phyloP scores from a whole-genome alignment of 2,797 vertebrate species.

The Notolabrus celidotus region DNA sequence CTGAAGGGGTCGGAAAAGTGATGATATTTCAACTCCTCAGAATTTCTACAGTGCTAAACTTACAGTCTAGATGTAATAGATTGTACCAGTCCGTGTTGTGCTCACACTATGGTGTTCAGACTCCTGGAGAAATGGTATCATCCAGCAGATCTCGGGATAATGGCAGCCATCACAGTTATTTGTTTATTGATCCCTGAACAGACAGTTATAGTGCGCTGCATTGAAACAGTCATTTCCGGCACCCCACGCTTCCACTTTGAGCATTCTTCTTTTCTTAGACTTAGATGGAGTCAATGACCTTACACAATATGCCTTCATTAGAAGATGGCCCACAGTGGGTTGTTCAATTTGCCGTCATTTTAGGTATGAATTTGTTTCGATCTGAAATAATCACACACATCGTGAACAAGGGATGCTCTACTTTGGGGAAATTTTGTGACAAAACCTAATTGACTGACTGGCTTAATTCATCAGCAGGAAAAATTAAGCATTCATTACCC shows the following conservation, averaged over 20 bases:
- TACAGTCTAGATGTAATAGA: neutral
- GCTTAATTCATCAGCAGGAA: conserved; percentile 19
- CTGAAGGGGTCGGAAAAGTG: neutral
- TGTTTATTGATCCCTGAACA: neutral
- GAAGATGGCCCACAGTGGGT: neutral
- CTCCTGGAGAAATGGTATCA: too few species aligned
- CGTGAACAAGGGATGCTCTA: neutral
- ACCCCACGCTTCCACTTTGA: neutral
- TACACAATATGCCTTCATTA: neutral
- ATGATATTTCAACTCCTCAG: neutral
- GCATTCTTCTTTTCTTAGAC: neutral
- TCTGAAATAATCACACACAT: conserved; percentile 10
- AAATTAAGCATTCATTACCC: conserved; percentile 11
- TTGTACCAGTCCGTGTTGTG: neutral
- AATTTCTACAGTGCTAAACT: conserved; percentile 1
- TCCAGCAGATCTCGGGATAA: neutral
- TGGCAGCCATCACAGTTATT: neutral
- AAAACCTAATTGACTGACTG: conserved; percentile 8
- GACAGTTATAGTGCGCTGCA: neutral
- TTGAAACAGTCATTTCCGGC: neutral
- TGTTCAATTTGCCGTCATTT: neutral
- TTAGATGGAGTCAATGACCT: conserved; percentile 5
- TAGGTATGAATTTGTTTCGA: neutral
- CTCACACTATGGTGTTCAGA: neutral
- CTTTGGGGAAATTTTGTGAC: conserved; percentile 5